Evolutionary conservation across 2,113 vertebrate genomes (phyloP), one percentile per base, ranked within the genome.

Genomic region (Erinaceus europaeus): DNA sequence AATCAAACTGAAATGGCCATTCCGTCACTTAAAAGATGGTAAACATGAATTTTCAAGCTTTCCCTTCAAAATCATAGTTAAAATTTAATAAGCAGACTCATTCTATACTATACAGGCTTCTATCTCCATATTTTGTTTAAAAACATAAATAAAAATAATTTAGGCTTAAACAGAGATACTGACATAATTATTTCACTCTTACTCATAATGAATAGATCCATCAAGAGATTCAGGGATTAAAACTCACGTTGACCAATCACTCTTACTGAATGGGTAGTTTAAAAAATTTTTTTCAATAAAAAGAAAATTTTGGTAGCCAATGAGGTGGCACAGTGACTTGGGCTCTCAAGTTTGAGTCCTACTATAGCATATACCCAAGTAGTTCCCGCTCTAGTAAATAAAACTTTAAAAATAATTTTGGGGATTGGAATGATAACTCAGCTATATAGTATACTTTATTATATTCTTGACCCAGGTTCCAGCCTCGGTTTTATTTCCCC

Each of bases 1-100:
- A 95, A 95, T 96, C 93, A 95, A 96, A 98, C 95, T 96, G 94
- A 97, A 97, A 97, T 96, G 90, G 92, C 85, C 87, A 94, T 89
- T 91, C 72, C 90, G 92, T 93, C 92, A 96, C 92, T 96, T 93
- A 95, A n/a, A 95, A 94, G 95, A 95, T 90, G 94, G 92, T 89
- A 87, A 91, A 96, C 97, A 94, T 92, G 92, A 93, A 94, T 81
- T 92, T 93, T 91, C 85, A 92, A 86, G 76, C 77, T 92, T 77
- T 92, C 87, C 89, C 95, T 96, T 86, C 90, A 86, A 90, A 93
- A 89, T 89, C 91, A 96, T 91, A 96, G 93, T 55, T 96, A 88
- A 94, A 93, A 79, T 71, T 86, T n/a, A 48, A 72, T 3, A 11
- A 81, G 15, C 46, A 90, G 48, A 48, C 29, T 13, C 23, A 64